Conservation (phyloP, 2,113 vertebrate species). For the Sinosuthora webbiana region DNA sequence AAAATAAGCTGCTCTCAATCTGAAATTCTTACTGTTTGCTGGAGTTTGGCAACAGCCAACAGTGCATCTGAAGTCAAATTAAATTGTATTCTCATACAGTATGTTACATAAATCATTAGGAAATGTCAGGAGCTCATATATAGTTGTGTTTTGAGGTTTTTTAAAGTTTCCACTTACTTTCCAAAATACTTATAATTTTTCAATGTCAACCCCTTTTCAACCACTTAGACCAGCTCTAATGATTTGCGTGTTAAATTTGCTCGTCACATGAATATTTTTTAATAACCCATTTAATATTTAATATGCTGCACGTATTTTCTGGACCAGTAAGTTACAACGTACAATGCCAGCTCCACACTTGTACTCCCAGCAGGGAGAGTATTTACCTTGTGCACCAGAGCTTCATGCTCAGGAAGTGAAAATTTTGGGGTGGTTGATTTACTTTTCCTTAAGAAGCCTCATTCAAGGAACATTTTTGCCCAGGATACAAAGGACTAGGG, state of each 20-base stretch:
- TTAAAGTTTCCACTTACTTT: constrained; percentile 74
- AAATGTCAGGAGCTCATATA: constrained; percentile 71
- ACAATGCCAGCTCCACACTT: not conserved
- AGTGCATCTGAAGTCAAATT: constrained; percentile 75
- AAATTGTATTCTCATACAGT: constrained; percentile 70
- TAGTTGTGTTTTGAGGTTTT: constrained; percentile 19
- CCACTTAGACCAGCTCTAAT: constrained; percentile 64
- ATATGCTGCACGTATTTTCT: not conserved
- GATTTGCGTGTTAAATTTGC: constrained; percentile 63
- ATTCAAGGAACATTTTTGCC: not conserved
- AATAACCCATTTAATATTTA: constrained; percentile 58
- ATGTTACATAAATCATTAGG: constrained; percentile 78
- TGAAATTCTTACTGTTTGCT: constrained; percentile 52
- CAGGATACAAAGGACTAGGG: not conserved
- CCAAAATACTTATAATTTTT: constrained; percentile 80
- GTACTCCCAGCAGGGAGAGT: not conserved
- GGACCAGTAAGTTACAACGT: not conserved
- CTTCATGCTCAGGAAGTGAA: not conserved
- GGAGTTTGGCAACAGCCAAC: constrained; percentile 50
- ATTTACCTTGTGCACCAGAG: not conserved
- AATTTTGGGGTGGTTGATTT: not conserved
- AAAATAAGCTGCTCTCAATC: not conserved
- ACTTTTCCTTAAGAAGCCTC: not conserved
- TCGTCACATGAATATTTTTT: constrained; percentile 49
- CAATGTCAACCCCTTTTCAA: constrained; percentile 73